A percentile compares a stretch with the other conserved stretches of the same genome.
phyloP scores from a whole-genome alignment of 2,113 vertebrate genomes.

The Philantomba maxwellii region DNA sequence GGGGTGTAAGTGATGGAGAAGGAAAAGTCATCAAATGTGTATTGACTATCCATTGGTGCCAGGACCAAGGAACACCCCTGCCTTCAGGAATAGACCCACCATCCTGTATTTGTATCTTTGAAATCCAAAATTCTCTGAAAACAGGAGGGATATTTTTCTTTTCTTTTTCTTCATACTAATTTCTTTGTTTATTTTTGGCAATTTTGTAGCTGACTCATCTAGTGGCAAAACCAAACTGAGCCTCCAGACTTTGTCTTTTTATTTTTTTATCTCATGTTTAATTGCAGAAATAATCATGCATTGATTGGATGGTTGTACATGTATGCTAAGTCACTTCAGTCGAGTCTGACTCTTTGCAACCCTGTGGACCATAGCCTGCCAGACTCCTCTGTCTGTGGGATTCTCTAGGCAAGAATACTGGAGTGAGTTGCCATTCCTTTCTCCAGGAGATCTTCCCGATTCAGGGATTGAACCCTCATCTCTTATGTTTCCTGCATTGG shows the following conservation, averaged over 20 bases:
- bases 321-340: neutral
- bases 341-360: neutral
- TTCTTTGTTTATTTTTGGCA: neutral
- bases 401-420: neutral
- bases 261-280: neutral
- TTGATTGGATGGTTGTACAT: neutral
- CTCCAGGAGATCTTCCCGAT: neutral
- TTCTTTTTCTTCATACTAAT: neutral
- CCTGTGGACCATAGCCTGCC: neutral
- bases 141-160: neutral
- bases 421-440: neutral
- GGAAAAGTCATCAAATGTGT: neutral
- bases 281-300: neutral
- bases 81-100: accelerated
- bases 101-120: neutral
- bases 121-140: neutral
- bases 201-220: neutral
- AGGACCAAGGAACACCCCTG: neutral
- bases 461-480: accelerated
- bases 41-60: neutral
- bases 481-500: neutral
- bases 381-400: neutral
- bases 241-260: neutral
- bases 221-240: neutral
- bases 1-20: neutral